Percentiles rank a stretch among this genome's conserved stretches.
Conservation (phyloP, 2,888 invertebrate species). For the Dasysyrphus albostriatus region DNA sequence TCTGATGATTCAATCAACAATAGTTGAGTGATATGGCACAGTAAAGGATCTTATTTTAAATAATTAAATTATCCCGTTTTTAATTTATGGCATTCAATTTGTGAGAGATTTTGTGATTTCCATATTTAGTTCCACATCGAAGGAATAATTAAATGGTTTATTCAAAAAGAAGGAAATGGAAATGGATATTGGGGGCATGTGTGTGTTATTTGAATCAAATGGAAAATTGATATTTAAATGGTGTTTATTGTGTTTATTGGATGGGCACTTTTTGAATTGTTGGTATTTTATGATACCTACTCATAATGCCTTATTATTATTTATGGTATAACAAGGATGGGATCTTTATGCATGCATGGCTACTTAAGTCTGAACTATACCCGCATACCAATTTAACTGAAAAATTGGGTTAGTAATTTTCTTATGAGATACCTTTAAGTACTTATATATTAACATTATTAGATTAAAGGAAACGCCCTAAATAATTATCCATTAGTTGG, state of each 20-base stretch:
- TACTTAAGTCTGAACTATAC: no score
- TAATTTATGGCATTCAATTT: conserved; percentile 67
- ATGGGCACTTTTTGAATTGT: not conserved
- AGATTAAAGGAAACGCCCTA: no score
- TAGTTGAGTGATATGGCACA: conserved; percentile 30
- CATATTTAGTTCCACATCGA: conserved; percentile 28
- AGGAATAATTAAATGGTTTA: conserved; percentile 14
- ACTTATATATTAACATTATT: no score
- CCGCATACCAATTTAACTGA: no score
- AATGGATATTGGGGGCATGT: not conserved
- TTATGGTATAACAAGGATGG: no score
- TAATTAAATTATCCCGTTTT: conserved; percentile 66
- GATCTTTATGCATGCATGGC: no score
- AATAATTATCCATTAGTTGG: no score
- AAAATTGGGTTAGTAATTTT: no score
- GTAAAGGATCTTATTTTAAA: conserved; percentile 47
- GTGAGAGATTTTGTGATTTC: conserved; percentile 41
- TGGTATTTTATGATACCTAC: no score
- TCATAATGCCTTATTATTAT: no score
- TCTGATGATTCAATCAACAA: conserved; percentile 67
- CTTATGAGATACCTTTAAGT: no score
- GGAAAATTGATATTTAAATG: not conserved
- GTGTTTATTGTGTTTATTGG: not conserved
- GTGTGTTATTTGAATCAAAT: not conserved
- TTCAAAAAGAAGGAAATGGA: conserved; percentile 4